Percentiles rank a stretch among this genome's conserved stretches.
phyloP scores from a whole-genome alignment of 2,113 vertebrate genomes.

The Gulo gulo region DNA sequence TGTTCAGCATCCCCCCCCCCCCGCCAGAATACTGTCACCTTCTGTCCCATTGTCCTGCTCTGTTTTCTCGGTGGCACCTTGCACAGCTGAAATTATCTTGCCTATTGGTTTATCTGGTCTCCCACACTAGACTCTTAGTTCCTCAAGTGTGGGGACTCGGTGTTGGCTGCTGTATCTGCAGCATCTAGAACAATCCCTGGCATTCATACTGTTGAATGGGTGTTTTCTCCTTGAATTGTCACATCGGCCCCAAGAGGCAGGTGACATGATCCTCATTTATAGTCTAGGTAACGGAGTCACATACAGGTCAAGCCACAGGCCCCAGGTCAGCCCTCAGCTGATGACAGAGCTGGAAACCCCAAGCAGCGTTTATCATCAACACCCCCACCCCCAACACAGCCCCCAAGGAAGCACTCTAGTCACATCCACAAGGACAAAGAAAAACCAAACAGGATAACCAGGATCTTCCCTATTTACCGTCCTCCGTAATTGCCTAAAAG shows the following conservation, averaged over 20 bases:
- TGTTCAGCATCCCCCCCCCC: accelerated
- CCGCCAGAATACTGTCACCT: too few species aligned
- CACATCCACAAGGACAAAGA: background rate
- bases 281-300: background rate
- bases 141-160: background rate
- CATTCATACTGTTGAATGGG: background rate
- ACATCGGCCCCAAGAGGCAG: background rate
- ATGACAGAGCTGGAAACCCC: background rate
- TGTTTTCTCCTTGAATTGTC: accelerated
- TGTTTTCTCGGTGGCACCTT: background rate
- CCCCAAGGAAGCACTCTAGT: background rate
- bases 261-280: background rate
- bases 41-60: background rate
- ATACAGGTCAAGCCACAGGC: background rate
- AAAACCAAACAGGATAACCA: background rate
- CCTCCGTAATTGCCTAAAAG: slow-evolving; percentile 6
- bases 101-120: background rate
- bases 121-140: background rate
- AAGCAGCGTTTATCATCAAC: background rate
- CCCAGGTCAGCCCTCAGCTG: background rate
- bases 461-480: background rate
- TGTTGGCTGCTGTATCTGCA: background rate
- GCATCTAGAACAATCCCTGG: background rate
- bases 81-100: accelerated
- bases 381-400: background rate